Percentiles rank a stretch among this genome's conserved stretches.
These are phyloP conservation scores for Tetrao urogallus DNA, from an alignment of 2,113 vertebrate genomes.

Conservation along the genomic window DNA sequence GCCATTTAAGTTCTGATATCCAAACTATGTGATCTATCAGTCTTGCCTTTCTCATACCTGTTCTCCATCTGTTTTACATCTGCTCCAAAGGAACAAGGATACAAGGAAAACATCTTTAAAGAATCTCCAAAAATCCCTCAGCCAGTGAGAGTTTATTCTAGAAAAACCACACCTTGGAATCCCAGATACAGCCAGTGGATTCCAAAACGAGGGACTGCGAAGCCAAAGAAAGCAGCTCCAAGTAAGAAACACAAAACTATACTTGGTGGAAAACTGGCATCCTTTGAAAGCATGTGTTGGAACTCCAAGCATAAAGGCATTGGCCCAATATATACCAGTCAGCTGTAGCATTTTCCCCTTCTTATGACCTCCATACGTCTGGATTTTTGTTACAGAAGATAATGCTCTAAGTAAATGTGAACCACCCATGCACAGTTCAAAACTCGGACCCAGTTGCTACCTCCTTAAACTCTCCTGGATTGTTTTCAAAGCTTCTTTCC, in stretches of 20 bases:
- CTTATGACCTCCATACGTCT: conserved; percentile 52
- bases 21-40: neutral
- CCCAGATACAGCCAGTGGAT: conserved; percentile 61
- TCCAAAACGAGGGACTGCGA: conserved; percentile 68
- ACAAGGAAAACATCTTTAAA: conserved; percentile 82
- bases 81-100: conserved; percentile 83
- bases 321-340: conserved; percentile 50
- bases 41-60: conserved; percentile 46
- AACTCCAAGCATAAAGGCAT: conserved; percentile 61
- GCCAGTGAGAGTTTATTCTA: conserved; percentile 74
- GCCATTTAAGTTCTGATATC: conserved; percentile 28
- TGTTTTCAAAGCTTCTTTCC: conserved; percentile 41
- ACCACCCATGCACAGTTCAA: neutral
- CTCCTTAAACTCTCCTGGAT: conserved; percentile 40
- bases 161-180: conserved; percentile 70
- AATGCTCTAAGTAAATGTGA: conserved; percentile 34
- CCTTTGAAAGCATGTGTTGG: conserved; percentile 64
- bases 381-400: conserved; percentile 52
- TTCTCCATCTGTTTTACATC: conserved; percentile 68
- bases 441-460: conserved; percentile 10
- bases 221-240: conserved; percentile 79
- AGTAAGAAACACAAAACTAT: conserved; percentile 80
- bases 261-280: conserved; percentile 73
- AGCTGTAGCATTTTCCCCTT: conserved; percentile 51
- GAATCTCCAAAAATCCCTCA: conserved; percentile 73